Percentiles rank a stretch among this genome's conserved stretches.
phyloP scores from a whole-genome alignment of 2,888 invertebrate genomes.

The Acleris laterana region DNA sequence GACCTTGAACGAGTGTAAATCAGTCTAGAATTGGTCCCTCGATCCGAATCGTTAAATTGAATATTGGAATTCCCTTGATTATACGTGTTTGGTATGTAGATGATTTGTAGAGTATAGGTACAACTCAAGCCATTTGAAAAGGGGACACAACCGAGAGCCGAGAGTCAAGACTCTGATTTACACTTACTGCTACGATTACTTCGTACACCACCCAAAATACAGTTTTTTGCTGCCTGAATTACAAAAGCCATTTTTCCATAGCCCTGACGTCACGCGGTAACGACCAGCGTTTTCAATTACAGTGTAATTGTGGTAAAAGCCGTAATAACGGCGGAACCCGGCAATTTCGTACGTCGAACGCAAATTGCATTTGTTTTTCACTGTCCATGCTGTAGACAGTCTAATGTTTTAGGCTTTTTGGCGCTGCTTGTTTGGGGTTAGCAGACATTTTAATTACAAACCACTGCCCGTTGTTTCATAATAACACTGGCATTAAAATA shows the following conservation, averaged over 20 bases:
- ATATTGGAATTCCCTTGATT: too few relatives aligned
- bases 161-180: too few relatives aligned
- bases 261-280: constrained; percentile 63
- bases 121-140: too few relatives aligned
- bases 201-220: background rate
- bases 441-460: background rate
- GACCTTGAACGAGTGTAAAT: too few relatives aligned
- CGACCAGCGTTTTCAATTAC: constrained; percentile 80
- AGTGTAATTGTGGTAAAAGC: constrained; percentile 73
- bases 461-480: too few relatives aligned
- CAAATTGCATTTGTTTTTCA: constrained; percentile 76
- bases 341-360: constrained; percentile 70
- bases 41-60: too few relatives aligned
- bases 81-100: too few relatives aligned
- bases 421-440: background rate
- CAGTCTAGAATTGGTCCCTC: too few relatives aligned
- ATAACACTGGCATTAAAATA: too few relatives aligned
- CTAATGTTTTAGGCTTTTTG: constrained; percentile 17
- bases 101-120: too few relatives aligned
- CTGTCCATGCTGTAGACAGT: constrained; percentile 44
- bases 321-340: constrained; percentile 66
- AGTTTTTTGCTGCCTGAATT: constrained; percentile 39
- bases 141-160: too few relatives aligned
- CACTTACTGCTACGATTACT: too few relatives aligned
- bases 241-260: constrained; percentile 33